These are phyloP conservation scores for Tangara arthus DNA, from an alignment of 2,797 vertebrate genomes.

Conservation along the genomic window DNA sequence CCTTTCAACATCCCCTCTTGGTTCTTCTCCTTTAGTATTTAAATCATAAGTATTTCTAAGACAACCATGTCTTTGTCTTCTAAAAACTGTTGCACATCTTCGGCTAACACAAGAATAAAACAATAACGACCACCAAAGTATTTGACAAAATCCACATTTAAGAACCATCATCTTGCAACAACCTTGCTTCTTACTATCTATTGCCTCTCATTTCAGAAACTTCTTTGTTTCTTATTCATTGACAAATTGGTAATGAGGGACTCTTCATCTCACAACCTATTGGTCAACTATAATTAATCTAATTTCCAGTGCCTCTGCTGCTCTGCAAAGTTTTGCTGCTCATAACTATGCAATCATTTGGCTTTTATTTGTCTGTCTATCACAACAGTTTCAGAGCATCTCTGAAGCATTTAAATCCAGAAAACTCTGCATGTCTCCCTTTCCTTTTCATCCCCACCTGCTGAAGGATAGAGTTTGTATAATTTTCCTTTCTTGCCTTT, in stretches of 20 bases:
- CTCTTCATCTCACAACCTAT: neutral
- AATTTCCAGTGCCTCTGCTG: neutral
- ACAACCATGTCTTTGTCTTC: neutral
- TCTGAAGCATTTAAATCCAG: neutral
- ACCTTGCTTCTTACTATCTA: neutral
- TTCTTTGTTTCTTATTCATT: neutral
- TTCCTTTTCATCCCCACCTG: neutral
- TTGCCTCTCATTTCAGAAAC: neutral
- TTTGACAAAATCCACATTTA: neutral
- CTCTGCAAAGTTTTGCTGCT: neutral
- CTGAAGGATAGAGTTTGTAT: neutral
- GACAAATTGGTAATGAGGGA: neutral
- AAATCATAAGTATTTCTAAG: neutral
- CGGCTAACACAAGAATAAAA: neutral
- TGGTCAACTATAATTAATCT: neutral
- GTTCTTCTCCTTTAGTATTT: neutral
- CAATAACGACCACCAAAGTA: neutral
- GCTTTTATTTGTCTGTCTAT: neutral
- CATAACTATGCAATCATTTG: neutral
- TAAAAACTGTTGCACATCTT: neutral
- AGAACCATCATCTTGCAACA: neutral
- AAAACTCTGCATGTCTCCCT: neutral
- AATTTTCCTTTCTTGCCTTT: conserved; percentile 4
- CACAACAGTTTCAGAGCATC: neutral
- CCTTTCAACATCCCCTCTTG: neutral